Evolutionary conservation across 1,140 invertebrate species (phyloP).

Genomic region (Acromyrmex charruanus): DNA sequence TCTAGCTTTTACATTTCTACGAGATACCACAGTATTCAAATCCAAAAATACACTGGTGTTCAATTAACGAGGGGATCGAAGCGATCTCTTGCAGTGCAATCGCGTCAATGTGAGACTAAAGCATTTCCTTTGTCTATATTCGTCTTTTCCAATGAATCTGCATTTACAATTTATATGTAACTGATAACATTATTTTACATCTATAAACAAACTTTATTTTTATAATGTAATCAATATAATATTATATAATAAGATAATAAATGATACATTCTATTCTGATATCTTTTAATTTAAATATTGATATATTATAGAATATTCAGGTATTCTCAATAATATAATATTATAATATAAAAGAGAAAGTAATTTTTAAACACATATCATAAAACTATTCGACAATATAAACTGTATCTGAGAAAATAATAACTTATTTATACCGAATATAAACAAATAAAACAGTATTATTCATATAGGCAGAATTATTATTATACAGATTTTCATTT

Average conservation of each 20-base stretch:
- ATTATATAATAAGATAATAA: too few species aligned
- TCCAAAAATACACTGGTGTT: conserved; percentile 4
- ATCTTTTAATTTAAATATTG: too few species aligned
- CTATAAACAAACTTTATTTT: neutral
- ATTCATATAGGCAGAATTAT: neutral
- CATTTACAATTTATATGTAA: neutral
- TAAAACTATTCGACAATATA: neutral
- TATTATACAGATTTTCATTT: neutral
- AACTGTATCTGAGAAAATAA: neutral
- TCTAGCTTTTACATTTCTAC: conserved; percentile 41
- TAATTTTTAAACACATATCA: neutral
- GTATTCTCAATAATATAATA: neutral
- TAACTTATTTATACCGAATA: neutral
- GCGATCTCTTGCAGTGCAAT: neutral
- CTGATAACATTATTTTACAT: neutral
- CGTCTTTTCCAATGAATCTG: neutral
- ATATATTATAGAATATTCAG: neutral
- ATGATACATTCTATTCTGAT: too few species aligned
- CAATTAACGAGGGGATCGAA: neutral
- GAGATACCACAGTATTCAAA: neutral
- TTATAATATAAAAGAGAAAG: neutral
- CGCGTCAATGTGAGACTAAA: neutral
- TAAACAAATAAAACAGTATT: neutral
- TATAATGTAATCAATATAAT: neutral
- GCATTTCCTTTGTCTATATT: neutral